These are phyloP conservation scores for Oikopleura vanhoeffeni DNA, from an alignment of 23 tunicate genomes.

Conservation along the genomic window DNA sequence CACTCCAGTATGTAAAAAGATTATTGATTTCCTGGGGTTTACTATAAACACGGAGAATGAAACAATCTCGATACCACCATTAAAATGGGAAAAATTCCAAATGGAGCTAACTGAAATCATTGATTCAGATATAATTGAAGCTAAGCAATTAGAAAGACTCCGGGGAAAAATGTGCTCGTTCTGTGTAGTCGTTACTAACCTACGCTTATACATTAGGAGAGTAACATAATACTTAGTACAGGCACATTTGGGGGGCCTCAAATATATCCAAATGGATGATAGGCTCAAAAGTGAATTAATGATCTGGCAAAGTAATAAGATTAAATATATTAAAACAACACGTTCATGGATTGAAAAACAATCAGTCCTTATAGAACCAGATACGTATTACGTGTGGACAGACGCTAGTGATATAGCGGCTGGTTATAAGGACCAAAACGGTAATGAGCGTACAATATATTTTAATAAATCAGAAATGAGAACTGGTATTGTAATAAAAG, in stretches of 20 bases:
- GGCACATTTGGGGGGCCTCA: not conserved
- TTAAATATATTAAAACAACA: not conserved
- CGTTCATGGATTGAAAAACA: too few relatives aligned
- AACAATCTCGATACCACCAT: not conserved
- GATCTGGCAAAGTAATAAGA: not conserved
- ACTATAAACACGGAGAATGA: not conserved
- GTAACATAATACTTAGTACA: not conserved
- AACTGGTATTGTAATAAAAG: not conserved
- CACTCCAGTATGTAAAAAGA: not conserved
- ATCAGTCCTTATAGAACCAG: too few relatives aligned
- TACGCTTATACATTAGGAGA: not conserved
- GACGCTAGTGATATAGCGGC: too few relatives aligned
- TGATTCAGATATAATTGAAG: not conserved
- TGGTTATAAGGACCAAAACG: too few relatives aligned
- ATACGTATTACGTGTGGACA: too few relatives aligned
- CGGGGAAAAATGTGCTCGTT: not conserved
- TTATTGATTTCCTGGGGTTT: not conserved
- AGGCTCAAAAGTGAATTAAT: not conserved
- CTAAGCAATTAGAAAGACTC: not conserved
- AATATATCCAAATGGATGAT: not conserved
- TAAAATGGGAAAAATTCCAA: not conserved
- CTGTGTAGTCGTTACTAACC: not conserved
- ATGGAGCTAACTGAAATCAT: not conserved
- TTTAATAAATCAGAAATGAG: not conserved
- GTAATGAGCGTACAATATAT: too few relatives aligned